These are phyloP conservation scores for Panagrolaimus sp. DNA, from an alignment of 1,140 invertebrate genomes.

Conservation along the genomic window DNA sequence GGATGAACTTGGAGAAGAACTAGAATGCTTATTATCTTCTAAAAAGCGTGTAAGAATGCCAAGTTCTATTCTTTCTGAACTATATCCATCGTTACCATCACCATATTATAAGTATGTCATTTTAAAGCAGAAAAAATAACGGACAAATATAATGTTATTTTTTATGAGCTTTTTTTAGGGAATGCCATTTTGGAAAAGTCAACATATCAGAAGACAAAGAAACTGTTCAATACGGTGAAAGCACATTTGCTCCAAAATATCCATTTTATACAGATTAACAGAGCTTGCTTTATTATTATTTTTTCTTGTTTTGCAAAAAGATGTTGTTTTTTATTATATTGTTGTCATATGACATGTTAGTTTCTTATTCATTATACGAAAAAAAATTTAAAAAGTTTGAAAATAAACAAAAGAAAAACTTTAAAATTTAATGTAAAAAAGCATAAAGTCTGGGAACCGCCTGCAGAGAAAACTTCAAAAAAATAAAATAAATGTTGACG, in stretches of 20 bases:
- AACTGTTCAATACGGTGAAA: slow-evolving; percentile 45
- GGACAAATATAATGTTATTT: too few species aligned
- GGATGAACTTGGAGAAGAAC: slow-evolving; percentile 32
- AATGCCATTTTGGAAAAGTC: slow-evolving; percentile 52
- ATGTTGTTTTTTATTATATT: neutral
- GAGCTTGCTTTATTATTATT: neutral
- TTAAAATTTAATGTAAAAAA: neutral
- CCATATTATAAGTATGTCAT: slow-evolving; percentile 52
- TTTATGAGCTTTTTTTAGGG: slow-evolving; percentile 45
- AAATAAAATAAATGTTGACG: too few species aligned
- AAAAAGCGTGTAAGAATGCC: slow-evolving; percentile 57
- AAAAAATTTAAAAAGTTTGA: neutral
- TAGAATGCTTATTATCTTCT: slow-evolving; percentile 31
- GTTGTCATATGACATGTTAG: neutral
- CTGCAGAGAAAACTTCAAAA: neutral
- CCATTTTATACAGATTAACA: slow-evolving; percentile 43
- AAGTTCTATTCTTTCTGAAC: slow-evolving; percentile 51
- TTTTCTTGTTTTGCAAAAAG: neutral
- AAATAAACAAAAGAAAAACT: too few species aligned
- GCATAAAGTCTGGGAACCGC: neutral
- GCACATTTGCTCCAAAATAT: slow-evolving; percentile 54
- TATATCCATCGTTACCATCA: slow-evolving; percentile 52
- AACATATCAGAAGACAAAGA: slow-evolving; percentile 56
- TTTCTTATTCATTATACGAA: neutral
- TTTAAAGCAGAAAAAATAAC: too few species aligned